Percentiles rank a stretch among this genome's conserved stretches.
phyloP scores from a whole-genome alignment of 1,140 invertebrate genomes.

The Drosophila carrolli region DNA sequence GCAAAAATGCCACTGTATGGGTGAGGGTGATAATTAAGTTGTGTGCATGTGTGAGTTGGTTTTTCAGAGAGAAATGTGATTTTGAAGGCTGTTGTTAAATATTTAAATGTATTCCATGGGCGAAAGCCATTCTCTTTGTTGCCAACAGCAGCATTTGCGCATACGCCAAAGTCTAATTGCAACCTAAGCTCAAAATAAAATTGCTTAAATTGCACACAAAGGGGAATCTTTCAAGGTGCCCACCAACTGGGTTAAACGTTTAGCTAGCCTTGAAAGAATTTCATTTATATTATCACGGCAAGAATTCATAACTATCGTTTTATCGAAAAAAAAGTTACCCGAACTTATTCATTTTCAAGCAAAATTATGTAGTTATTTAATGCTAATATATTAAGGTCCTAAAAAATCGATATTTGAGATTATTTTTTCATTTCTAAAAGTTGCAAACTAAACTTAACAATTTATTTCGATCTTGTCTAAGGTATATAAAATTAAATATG shows the following conservation, averaged over 20 bases:
- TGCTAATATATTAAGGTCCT: no score
- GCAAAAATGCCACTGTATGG: conserved; percentile 65
- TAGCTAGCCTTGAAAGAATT: conserved; percentile 12
- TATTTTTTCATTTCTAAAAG: no score
- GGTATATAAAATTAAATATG: no score
- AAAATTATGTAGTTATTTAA: no score
- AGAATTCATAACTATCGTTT: no score
- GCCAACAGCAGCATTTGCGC: conserved; percentile 14
- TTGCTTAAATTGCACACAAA: conserved; percentile 57
- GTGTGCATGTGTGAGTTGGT: conserved; percentile 30
- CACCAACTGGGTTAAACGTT: conserved; percentile 13
- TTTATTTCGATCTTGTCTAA: no score
- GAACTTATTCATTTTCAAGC: no score
- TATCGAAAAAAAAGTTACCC: neutral
- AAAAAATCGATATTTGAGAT: no score
- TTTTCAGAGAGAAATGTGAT: conserved; percentile 73
- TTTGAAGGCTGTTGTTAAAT: conserved; percentile 81
- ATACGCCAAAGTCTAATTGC: conserved; percentile 76
- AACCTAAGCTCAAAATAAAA: conserved; percentile 48
- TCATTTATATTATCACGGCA: neutral
- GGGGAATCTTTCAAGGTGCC: conserved; percentile 49
- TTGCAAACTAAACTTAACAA: no score
- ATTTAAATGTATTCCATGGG: conserved; percentile 73
- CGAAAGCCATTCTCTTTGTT: conserved; percentile 34
- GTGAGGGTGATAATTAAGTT: conserved; percentile 58